These are phyloP conservation scores for Manis javanica DNA, from an alignment of 2,797 vertebrate species.

Conservation along the genomic window DNA sequence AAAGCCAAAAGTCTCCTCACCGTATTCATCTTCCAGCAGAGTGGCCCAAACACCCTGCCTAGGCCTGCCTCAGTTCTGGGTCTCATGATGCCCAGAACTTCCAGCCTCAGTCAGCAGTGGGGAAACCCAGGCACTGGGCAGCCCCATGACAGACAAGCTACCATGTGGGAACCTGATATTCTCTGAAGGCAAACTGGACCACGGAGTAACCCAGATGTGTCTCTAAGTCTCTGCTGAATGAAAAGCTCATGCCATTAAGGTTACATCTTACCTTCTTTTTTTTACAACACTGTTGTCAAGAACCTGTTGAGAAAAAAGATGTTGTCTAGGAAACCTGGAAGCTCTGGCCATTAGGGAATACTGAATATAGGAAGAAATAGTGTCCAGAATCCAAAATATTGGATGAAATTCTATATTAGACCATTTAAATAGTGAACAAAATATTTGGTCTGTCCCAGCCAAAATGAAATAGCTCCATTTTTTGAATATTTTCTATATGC, in stretches of 20 bases:
- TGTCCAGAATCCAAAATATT: constrained; percentile 9
- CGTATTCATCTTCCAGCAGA: not conserved
- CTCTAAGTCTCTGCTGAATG: not conserved
- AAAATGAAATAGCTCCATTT: not conserved
- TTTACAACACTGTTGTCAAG: not conserved
- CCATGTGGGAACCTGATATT: not conserved
- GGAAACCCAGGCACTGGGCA: not conserved
- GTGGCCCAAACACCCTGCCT: not conserved
- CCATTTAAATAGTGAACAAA: not conserved
- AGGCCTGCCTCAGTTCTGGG: not conserved
- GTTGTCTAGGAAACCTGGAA: not conserved
- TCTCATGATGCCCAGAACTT: not conserved
- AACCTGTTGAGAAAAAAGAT: not conserved
- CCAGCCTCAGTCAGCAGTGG: not conserved
- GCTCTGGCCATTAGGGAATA: not conserved
- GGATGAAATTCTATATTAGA: not conserved
- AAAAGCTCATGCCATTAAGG: not conserved
- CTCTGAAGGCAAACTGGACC: not conserved
- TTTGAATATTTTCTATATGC: not conserved
- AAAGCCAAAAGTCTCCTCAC: not conserved
- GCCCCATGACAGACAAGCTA: not conserved
- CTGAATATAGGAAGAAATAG: not conserved
- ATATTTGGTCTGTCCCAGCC: not conserved
- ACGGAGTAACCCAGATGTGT: not conserved
- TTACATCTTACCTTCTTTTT: not conserved